A percentile compares a stretch with the other conserved stretches of the same genome.
phyloP scores from a whole-genome alignment of 2,888 invertebrate genomes.

The Bimastos eiseni region DNA sequence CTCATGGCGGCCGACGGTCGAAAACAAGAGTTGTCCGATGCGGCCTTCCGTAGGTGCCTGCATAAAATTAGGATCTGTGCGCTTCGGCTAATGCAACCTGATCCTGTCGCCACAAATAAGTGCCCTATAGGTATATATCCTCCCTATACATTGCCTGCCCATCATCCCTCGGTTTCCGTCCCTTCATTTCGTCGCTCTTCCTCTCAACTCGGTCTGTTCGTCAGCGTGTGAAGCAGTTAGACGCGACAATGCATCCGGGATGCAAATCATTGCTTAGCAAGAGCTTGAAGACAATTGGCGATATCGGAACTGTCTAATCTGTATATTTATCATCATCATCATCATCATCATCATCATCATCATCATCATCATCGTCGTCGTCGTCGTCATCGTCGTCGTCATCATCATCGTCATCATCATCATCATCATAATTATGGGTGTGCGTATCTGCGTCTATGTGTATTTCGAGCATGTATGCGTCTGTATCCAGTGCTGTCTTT shows the following conservation, averaged over 20 bases:
- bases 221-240: neutral
- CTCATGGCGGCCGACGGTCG: neutral
- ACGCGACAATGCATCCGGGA: neutral
- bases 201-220: neutral
- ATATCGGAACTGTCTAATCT: neutral
- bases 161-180: neutral
- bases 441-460: neutral
- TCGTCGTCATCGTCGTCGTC: neutral
- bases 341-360: neutral
- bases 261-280: neutral
- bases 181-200: neutral
- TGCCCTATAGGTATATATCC: no score
- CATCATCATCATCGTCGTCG: neutral
- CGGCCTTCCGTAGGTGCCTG: constrained; percentile 13
- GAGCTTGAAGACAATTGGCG: neutral
- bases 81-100: neutral
- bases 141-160: neutral
- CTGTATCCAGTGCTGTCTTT: neutral
- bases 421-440: no score
- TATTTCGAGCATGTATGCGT: no score
- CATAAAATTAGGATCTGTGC: neutral
- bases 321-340: neutral
- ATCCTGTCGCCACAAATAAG: neutral
- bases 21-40: neutral
- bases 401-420: neutral